phyloP scores from a whole-genome alignment of 2,888 invertebrate genomes.

The Altica lythri region DNA sequence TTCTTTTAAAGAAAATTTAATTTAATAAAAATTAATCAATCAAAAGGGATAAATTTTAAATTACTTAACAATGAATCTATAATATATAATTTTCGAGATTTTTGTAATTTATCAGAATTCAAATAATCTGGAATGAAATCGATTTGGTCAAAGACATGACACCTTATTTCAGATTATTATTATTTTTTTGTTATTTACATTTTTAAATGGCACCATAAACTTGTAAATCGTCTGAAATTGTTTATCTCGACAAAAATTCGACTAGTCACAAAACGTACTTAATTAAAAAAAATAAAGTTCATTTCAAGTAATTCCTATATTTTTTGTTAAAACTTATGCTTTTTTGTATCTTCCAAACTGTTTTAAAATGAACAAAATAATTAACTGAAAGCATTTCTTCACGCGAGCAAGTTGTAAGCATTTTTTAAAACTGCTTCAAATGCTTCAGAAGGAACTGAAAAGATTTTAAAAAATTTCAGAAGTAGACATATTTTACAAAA shows the following conservation, averaged over 20 bases:
- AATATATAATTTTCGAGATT: too few relatives aligned
- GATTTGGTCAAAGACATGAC: slow-evolving; percentile 3
- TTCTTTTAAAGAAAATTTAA: too few relatives aligned
- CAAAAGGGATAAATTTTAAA: too few relatives aligned
- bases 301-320: slow-evolving; percentile 30
- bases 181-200: slow-evolving; percentile 28
- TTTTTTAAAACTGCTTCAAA: too few relatives aligned
- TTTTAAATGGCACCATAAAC: slow-evolving; percentile 27
- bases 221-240: slow-evolving; percentile 17
- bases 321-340: slow-evolving; percentile 7
- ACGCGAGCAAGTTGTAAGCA: too few relatives aligned
- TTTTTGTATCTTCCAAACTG: not conserved
- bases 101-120: too few relatives aligned
- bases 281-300: too few relatives aligned
- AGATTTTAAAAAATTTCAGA: too few relatives aligned
- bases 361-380: not conserved
- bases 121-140: slow-evolving; percentile 29
- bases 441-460: too few relatives aligned
- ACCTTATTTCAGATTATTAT: slow-evolving; percentile 22
- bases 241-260: slow-evolving; percentile 35
- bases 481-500: too few relatives aligned
- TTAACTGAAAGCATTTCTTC: not conserved
- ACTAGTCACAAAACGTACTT: slow-evolving; percentile 55
- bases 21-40: too few relatives aligned
- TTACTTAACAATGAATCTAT: too few relatives aligned